Evolutionary conservation across 2,888 invertebrate genomes (phyloP).

Genomic region (Protonemura montana): DNA sequence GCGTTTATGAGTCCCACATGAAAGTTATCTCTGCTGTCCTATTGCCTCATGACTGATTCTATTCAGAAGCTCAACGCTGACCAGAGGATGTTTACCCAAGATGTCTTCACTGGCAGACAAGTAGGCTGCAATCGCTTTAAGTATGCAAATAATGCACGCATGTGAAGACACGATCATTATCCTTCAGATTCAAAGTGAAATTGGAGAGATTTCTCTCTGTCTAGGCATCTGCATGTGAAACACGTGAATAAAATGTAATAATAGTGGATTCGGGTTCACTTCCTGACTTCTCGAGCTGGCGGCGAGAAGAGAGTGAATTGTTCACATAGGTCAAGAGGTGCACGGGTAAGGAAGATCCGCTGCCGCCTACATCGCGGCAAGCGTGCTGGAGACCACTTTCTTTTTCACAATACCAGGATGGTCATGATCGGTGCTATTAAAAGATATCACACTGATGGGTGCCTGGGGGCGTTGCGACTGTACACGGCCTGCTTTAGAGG

Average conservation of each 20-base stretch:
- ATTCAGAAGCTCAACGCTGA: neutral
- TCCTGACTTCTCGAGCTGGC: neutral
- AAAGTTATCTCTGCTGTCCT: neutral
- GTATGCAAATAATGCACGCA: neutral
- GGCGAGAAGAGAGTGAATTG: conserved; percentile 13
- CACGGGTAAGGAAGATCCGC: neutral
- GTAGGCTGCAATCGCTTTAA: neutral
- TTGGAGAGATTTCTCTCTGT: conserved; percentile 17
- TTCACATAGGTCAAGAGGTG: conserved; percentile 1
- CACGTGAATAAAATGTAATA: neutral
- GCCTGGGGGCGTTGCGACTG: neutral
- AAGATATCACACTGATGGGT: neutral
- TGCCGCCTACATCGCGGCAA: neutral
- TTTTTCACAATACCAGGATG: neutral
- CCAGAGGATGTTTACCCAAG: neutral
- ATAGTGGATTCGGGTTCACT: conserved; percentile 13
- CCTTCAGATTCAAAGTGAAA: conserved; percentile 15
- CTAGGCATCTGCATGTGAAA: neutral
- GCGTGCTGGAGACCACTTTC: neutral
- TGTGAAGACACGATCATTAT: neutral
- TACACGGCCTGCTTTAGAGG: neutral
- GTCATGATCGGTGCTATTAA: neutral
- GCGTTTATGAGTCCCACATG: neutral
- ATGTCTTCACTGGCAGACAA: neutral
- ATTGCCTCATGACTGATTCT: neutral